Conservation (phyloP, 92 coral and sea anemone genomes). For the Siderastrea radians region DNA sequence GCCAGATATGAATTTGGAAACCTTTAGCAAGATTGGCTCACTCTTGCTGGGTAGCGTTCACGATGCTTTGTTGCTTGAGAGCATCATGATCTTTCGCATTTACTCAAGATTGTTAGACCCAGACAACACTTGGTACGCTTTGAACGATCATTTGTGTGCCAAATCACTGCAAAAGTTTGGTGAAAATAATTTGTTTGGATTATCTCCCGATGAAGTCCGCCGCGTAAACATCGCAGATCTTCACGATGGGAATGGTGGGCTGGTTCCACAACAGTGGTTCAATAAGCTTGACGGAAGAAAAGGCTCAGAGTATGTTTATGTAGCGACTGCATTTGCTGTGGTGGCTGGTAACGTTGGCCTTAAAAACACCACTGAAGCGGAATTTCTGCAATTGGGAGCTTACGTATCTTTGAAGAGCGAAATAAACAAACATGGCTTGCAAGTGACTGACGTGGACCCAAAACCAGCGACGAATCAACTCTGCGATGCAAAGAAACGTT, state of each 20-base stretch:
- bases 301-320: background rate
- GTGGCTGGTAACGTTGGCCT: slow-evolving; percentile 36
- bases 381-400: slow-evolving; percentile 19
- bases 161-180: slow-evolving; percentile 5
- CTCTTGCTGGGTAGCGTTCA: background rate
- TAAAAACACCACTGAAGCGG: background rate
- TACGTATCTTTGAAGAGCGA: slow-evolving; percentile 2
- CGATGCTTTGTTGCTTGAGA: background rate
- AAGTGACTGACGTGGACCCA: background rate
- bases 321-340: slow-evolving; percentile 36
- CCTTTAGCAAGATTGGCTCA: background rate
- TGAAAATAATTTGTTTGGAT: background rate
- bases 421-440: background rate
- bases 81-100: slow-evolving; percentile 1
- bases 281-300: background rate
- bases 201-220: background rate
- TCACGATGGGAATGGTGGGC: slow-evolving; percentile 30
- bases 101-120: slow-evolving; percentile 13
- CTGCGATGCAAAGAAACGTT: slow-evolving; percentile 1
- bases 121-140: slow-evolving; percentile 24
- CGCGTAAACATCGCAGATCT: background rate
- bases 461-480: background rate
- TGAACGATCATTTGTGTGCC: slow-evolving; percentile 22
- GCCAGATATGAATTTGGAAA: slow-evolving; percentile 2
- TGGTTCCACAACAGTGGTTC: background rate